Evolutionary conservation across 2,888 invertebrate genomes (phyloP).

Genomic region (Lithosia quadra): DNA sequence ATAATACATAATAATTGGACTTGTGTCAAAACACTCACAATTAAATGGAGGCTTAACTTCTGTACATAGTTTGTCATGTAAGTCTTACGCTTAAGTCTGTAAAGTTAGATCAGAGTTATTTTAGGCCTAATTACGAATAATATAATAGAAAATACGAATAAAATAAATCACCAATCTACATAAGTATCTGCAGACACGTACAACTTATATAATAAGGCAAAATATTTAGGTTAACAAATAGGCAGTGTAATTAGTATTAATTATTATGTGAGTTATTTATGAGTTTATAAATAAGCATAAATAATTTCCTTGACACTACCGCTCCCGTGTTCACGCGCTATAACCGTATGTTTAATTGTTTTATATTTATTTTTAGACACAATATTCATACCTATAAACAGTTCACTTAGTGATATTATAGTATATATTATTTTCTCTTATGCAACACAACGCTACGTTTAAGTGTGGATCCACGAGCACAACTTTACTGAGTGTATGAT

Average conservation of each 20-base stretch:
- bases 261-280: not conserved
- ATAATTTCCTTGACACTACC: conserved; percentile 16
- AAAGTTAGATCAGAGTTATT: conserved; percentile 5
- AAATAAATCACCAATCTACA: not conserved
- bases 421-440: not conserved
- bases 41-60: conserved; percentile 10
- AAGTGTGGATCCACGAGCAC: not conserved
- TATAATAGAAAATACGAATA: not conserved
- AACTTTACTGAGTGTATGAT: not conserved
- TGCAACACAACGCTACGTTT: not conserved
- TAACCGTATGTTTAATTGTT: conserved; percentile 29
- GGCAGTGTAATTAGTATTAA: conserved; percentile 3
- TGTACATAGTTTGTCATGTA: conserved; percentile 6
- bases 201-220: conserved; percentile 6
- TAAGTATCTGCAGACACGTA: not conserved
- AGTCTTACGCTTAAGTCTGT: not conserved
- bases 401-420: not conserved
- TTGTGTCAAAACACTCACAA: conserved; percentile 6
- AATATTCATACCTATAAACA: not conserved
- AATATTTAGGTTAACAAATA: conserved; percentile 24
- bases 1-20: conserved; percentile 4
- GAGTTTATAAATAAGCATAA: conserved; percentile 19
- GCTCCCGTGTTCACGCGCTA: conserved; percentile 37
- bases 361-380: conserved; percentile 13
- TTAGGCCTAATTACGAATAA: not conserved